Percentiles rank a stretch among this genome's conserved stretches.
Conservation (phyloP, 2,113 vertebrate species). For the Accipiter cooperii region DNA sequence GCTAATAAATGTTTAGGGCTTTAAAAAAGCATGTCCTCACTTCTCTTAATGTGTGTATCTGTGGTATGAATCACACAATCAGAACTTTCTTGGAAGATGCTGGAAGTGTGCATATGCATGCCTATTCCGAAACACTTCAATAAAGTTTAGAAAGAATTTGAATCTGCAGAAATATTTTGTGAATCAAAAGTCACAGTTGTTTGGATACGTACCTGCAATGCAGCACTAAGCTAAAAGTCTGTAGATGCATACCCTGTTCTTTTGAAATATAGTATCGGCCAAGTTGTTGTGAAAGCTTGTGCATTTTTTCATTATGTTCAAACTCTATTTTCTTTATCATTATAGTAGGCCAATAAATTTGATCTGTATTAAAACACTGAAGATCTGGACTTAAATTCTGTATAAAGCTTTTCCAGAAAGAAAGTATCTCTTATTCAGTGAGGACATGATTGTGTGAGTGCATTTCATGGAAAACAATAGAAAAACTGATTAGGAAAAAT, state of each 20-base stretch:
- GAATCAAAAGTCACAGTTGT: not conserved
- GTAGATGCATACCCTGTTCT: not conserved
- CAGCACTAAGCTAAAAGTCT: not conserved
- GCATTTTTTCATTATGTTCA: not conserved
- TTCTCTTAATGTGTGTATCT: not conserved
- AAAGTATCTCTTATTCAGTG: not conserved
- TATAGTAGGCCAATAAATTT: not conserved
- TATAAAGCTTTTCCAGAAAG: not conserved
- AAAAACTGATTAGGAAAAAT: not conserved
- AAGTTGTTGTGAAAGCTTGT: not conserved
- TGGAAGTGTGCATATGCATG: not conserved
- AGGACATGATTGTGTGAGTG: not conserved
- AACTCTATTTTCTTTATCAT: not conserved
- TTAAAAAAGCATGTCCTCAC: not conserved
- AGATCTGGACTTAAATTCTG: not conserved
- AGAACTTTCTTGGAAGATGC: not conserved
- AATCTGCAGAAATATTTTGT: not conserved
- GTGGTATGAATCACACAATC: not conserved
- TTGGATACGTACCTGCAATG: rapidly evolving
- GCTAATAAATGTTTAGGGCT: not conserved
- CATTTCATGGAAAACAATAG: not conserved
- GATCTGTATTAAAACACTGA: not conserved
- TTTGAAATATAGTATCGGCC: not conserved
- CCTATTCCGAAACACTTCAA: not conserved
- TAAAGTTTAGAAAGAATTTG: not conserved